Conservation (phyloP, 2,888 invertebrate genomes). For the Melanostoma scalare region DNA sequence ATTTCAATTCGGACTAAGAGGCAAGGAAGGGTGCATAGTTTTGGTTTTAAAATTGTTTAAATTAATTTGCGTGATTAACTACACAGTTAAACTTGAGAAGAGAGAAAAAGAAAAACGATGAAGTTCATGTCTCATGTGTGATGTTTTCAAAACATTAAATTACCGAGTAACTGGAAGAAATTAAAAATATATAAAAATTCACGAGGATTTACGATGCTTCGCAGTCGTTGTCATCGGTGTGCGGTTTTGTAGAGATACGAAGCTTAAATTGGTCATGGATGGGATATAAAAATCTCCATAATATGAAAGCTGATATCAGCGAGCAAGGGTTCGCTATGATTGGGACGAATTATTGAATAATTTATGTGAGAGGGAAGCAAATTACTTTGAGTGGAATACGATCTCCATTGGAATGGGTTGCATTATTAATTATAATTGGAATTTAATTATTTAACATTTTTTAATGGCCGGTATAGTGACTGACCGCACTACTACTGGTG, state of each 20-base stretch:
- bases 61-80: not conserved
- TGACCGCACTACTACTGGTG: not conserved
- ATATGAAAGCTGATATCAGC: not conserved
- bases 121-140: not conserved
- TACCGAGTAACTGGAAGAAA: not conserved
- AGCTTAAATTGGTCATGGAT: too few relatives aligned
- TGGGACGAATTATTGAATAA: not conserved
- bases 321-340: too few relatives aligned
- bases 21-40: too few relatives aligned
- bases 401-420: not conserved
- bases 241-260: too few relatives aligned
- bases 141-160: too few relatives aligned
- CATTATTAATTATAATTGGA: conserved; percentile 54
- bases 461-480: not conserved
- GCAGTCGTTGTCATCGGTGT: too few relatives aligned
- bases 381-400: not conserved
- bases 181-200: too few relatives aligned
- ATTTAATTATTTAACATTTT: conserved; percentile 26
- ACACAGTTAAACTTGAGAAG: not conserved
- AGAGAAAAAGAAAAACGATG: not conserved
- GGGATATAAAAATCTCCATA: not conserved
- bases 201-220: too few relatives aligned
- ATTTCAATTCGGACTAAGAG: too few relatives aligned
- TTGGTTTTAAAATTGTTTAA: not conserved
- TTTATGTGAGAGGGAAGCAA: not conserved